These are phyloP conservation scores for Catocala fraxini DNA, from an alignment of 2,888 invertebrate genomes.

Conservation along the genomic window DNA sequence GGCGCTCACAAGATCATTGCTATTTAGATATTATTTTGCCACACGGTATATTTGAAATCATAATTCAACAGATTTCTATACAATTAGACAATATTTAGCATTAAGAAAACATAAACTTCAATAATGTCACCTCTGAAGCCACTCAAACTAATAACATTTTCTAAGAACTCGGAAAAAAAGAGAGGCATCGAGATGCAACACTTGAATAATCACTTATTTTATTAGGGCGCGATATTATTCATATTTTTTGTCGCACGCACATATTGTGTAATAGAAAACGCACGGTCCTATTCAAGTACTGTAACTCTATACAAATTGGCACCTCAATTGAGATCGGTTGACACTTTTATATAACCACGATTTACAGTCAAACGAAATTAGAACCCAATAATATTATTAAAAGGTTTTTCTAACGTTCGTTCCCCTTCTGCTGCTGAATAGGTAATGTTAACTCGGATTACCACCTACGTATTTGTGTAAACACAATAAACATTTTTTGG, in stretches of 20 bases:
- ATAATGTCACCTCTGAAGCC: slow-evolving; percentile 35
- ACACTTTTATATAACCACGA: slow-evolving; percentile 85
- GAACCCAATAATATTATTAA: slow-evolving; percentile 87
- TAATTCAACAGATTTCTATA: not conserved
- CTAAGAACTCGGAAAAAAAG: slow-evolving; percentile 39
- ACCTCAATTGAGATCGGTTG: slow-evolving; percentile 78
- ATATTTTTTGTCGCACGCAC: slow-evolving; percentile 63
- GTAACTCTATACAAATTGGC: slow-evolving; percentile 83
- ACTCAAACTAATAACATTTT: slow-evolving; percentile 54
- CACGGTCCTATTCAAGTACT: slow-evolving; percentile 66
- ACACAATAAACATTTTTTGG: slow-evolving; percentile 86
- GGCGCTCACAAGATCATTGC: too few species aligned
- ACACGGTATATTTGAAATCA: not conserved
- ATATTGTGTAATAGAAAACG: slow-evolving; percentile 74
- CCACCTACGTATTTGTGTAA: slow-evolving; percentile 87
- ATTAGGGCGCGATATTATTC: slow-evolving; percentile 63
- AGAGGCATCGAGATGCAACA: slow-evolving; percentile 58
- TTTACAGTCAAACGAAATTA: slow-evolving; percentile 87
- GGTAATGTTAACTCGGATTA: slow-evolving; percentile 74
- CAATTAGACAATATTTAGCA: not conserved
- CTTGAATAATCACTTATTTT: slow-evolving; percentile 72
- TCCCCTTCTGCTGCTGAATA: slow-evolving; percentile 71
- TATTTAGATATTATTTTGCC: too few species aligned
- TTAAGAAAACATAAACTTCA: slow-evolving; percentile 13
- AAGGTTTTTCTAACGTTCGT: slow-evolving; percentile 63